These are phyloP conservation scores for Notarius lentiginosus DNA, from an alignment of 2,113 vertebrate genomes.

Conservation along the genomic window DNA sequence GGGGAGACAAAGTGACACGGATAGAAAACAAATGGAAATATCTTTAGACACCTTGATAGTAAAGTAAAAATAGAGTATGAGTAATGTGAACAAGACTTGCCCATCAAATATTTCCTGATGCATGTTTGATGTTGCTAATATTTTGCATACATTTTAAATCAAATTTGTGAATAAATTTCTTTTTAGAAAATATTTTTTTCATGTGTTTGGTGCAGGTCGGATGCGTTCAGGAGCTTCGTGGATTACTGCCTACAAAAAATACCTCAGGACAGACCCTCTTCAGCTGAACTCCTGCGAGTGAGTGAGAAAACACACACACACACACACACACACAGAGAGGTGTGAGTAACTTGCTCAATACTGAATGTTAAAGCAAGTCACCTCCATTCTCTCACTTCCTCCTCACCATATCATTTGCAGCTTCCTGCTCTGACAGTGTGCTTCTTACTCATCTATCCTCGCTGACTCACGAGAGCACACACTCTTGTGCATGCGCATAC, in stretches of 20 bases:
- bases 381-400: constrained; percentile 43
- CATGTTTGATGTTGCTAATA: neutral
- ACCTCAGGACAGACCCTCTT: constrained; percentile 98
- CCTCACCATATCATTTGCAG: constrained; percentile 43
- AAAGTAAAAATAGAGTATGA: too few relatives aligned
- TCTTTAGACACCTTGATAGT: too few relatives aligned
- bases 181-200: neutral
- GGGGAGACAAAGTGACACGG: too few relatives aligned
- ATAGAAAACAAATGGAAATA: too few relatives aligned
- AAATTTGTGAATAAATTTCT: neutral
- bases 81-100: too few relatives aligned
- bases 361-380: constrained; percentile 18
- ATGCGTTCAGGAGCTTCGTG: constrained; percentile 94
- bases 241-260: constrained; percentile 99
- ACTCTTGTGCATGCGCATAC: constrained; percentile 14
- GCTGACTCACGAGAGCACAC: constrained; percentile 25
- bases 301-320: constrained; percentile 64
- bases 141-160: neutral
- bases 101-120: neutral
- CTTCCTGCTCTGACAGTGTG: constrained; percentile 41
- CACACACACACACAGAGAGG: constrained; percentile 21
- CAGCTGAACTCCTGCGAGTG: constrained; percentile 91
- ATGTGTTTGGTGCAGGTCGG: constrained; percentile 76
- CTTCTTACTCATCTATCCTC: constrained; percentile 47
- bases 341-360: constrained; percentile 20